Percentiles rank a stretch among this genome's conserved stretches.
These are phyloP conservation scores for Dynastes hyllus DNA, from an alignment of 2,888 invertebrate genomes.

Conservation along the genomic window DNA sequence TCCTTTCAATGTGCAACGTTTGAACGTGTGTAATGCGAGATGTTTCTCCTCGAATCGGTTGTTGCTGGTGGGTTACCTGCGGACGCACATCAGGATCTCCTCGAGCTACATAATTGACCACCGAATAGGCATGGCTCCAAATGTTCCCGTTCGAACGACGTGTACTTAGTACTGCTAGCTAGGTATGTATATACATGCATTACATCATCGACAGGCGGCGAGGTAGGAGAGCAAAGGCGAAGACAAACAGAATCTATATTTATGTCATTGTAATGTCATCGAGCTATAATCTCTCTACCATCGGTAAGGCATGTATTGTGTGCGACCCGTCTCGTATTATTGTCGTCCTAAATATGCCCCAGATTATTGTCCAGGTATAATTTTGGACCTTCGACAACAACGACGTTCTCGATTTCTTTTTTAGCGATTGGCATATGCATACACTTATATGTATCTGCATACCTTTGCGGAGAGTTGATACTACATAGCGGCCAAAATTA, in stretches of 20 bases:
- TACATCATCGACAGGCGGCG: not conserved
- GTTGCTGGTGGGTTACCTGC: constrained; percentile 54
- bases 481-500: too few relatives aligned
- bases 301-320: constrained; percentile 50
- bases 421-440: constrained; percentile 6
- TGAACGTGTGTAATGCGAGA: constrained; percentile 67
- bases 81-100: constrained; percentile 30
- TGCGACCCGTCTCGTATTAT: constrained; percentile 56
- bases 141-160: constrained; percentile 55
- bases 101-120: constrained; percentile 60
- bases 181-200: not conserved
- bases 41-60: constrained; percentile 62
- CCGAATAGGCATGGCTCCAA: constrained; percentile 67
- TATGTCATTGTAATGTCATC: constrained; percentile 71
- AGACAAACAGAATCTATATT: constrained; percentile 70
- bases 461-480: too few relatives aligned
- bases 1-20: constrained; percentile 63
- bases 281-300: constrained; percentile 62
- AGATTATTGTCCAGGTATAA: constrained; percentile 60
- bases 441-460: not conserved
- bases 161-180: constrained; percentile 62
- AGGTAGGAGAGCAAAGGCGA: constrained; percentile 52
- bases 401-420: constrained; percentile 15
- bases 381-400: constrained; percentile 51
- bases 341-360: constrained; percentile 64